These are phyloP conservation scores for Rhagophthalmus giganteus DNA, from an alignment of 2,888 invertebrate species.

Conservation along the genomic window DNA sequence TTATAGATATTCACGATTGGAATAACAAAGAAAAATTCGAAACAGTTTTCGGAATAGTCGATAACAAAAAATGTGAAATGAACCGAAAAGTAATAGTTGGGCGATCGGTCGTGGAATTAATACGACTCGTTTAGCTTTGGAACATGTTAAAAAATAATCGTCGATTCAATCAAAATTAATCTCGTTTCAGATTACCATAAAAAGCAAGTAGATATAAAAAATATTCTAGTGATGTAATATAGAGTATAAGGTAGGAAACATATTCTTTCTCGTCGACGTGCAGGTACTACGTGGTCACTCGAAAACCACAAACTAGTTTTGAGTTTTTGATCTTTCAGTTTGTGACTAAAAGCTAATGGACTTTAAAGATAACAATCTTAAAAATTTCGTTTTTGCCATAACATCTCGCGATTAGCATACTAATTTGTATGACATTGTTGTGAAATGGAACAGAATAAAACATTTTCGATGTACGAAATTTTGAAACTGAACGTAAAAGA, in stretches of 20 bases:
- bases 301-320: conserved; percentile 3
- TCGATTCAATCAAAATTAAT: conserved; percentile 1
- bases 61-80: conserved; percentile 1
- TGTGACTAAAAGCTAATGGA: conserved; percentile 1
- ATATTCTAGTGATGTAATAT: not conserved
- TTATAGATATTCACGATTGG: too few species aligned
- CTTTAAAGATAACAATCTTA: conserved; percentile 1
- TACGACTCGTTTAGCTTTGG: conserved; percentile 6
- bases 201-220: not conserved
- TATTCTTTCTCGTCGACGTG: too few species aligned
- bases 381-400: not conserved
- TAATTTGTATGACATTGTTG: not conserved
- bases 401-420: not conserved
- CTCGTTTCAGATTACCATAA: conserved; percentile 9
- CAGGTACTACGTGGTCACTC: too few species aligned
- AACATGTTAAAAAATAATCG: conserved; percentile 8
- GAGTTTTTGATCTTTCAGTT: conserved; percentile 4
- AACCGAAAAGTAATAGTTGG: conserved; percentile 6
- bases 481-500: too few species aligned
- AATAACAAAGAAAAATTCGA: too few species aligned
- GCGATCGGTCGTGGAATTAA: conserved; percentile 10
- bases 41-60: too few species aligned
- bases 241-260: not conserved
- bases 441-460: too few species aligned
- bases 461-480: too few species aligned